These are phyloP conservation scores for Mustelus asterias DNA, from an alignment of 2,113 vertebrate species.

Conservation along the genomic window DNA sequence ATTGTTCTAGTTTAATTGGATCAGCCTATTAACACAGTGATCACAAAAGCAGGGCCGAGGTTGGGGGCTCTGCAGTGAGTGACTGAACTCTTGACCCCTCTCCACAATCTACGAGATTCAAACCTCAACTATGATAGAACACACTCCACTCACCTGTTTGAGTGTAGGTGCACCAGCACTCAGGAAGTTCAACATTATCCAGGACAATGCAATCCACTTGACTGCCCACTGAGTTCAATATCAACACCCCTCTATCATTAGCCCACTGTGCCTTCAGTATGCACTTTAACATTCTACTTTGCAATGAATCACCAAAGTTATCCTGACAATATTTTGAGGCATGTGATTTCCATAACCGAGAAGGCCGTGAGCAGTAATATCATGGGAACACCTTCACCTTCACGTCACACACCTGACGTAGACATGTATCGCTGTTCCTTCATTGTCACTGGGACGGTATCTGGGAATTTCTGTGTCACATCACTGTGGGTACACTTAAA, in stretches of 20 bases:
- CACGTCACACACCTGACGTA: not conserved
- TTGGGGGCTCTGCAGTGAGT: not conserved
- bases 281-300: not conserved
- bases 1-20: not conserved
- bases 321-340: not conserved
- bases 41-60: not conserved
- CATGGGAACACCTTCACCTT: not conserved
- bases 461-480: no score
- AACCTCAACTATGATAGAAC: not conserved
- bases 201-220: not conserved
- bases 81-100: not conserved
- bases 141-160: no score
- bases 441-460: not conserved
- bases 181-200: not conserved
- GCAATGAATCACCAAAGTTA: not conserved
- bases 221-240: not conserved
- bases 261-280: not conserved
- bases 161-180: no score
- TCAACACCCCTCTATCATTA: not conserved
- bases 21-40: not conserved
- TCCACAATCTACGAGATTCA: not conserved
- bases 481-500: not conserved
- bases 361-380: not conserved
- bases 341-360: not conserved
- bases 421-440: not conserved